Percentiles rank a stretch among this genome's conserved stretches.
These are phyloP conservation scores for Neotragus pygmaeus DNA, from an alignment of 2,113 vertebrate genomes.

Conservation along the genomic window DNA sequence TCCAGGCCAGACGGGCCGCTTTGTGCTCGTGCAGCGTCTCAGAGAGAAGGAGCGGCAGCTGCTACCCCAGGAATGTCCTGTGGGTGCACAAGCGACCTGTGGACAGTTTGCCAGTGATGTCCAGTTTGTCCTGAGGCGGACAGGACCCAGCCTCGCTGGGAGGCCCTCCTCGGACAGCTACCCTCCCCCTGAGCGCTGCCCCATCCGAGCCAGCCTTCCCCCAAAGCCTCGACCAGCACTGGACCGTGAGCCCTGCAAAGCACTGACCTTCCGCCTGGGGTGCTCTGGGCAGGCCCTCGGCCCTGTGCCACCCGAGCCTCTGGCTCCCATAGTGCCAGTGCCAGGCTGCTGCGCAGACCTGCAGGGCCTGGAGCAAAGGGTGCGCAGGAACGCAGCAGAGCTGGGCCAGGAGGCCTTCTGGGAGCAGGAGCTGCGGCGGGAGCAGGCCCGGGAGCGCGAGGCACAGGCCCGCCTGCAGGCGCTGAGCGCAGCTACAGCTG, in stretches of 20 bases:
- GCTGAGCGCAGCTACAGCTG: constrained; percentile 89
- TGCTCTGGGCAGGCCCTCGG: constrained; percentile 47
- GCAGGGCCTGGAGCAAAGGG: constrained; percentile 80
- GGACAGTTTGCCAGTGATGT: constrained; percentile 95
- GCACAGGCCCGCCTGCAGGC: constrained; percentile 86
- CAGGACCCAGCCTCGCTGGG: constrained; percentile 91
- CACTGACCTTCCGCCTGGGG: constrained; percentile 79
- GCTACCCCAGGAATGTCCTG: constrained; percentile 89
- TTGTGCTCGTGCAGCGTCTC: constrained; percentile 94
- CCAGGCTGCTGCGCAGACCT: constrained; percentile 57
- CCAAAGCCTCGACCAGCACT: constrained; percentile 78
- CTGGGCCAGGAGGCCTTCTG: constrained; percentile 90
- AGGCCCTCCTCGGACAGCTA: constrained; percentile 80
- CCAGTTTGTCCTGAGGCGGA: constrained; percentile 93
- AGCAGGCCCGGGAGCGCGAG: constrained; percentile 86
- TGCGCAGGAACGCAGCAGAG: constrained; percentile 87
- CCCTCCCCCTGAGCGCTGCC: constrained; percentile 80
- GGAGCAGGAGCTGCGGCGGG: constrained; percentile 89
- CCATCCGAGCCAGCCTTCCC: constrained; percentile 81
- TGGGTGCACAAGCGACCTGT: constrained; percentile 92
- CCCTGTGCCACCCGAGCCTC: not conserved
- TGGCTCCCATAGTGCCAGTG: rapidly evolving
- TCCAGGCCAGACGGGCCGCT: constrained; percentile 95
- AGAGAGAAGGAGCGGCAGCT: constrained; percentile 94
- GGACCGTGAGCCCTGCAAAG: constrained; percentile 85